phyloP scores from a whole-genome alignment of 2,888 invertebrate genomes.

The Odontothrips loti region DNA sequence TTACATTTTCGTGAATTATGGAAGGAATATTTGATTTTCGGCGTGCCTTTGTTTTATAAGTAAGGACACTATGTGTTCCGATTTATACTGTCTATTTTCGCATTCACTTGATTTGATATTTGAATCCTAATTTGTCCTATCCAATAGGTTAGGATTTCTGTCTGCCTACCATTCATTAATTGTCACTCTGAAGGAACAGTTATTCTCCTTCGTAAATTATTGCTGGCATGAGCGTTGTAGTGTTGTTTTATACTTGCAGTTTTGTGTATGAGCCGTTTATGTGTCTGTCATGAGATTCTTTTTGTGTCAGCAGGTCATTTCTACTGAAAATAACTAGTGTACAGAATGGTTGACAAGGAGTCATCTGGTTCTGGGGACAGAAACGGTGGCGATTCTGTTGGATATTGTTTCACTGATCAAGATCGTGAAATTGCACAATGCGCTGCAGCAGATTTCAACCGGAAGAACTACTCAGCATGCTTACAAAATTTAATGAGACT shows the following conservation, averaged over 20 bases:
- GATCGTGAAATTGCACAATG: slow-evolving; percentile 58
- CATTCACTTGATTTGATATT: background rate
- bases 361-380: background rate
- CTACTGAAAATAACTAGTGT: background rate
- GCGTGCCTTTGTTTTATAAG: background rate
- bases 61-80: background rate
- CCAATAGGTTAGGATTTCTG: no score
- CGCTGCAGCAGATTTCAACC: slow-evolving; percentile 58
- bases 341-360: background rate
- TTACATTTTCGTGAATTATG: background rate
- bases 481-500: slow-evolving; percentile 50
- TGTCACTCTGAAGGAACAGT: no score
- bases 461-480: slow-evolving; percentile 46
- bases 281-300: no score
- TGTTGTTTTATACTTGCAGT: no score
- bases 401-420: slow-evolving; percentile 46
- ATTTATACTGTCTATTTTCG: background rate
- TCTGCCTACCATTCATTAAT: no score
- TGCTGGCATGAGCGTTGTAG: no score
- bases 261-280: no score
- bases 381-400: slow-evolving; percentile 37
- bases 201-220: no score
- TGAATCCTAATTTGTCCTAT: background rate
- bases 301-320: background rate
- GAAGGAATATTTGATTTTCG: background rate